These are phyloP conservation scores for Ammospiza nelsoni DNA, from an alignment of 2,113 vertebrate species.

Conservation along the genomic window DNA sequence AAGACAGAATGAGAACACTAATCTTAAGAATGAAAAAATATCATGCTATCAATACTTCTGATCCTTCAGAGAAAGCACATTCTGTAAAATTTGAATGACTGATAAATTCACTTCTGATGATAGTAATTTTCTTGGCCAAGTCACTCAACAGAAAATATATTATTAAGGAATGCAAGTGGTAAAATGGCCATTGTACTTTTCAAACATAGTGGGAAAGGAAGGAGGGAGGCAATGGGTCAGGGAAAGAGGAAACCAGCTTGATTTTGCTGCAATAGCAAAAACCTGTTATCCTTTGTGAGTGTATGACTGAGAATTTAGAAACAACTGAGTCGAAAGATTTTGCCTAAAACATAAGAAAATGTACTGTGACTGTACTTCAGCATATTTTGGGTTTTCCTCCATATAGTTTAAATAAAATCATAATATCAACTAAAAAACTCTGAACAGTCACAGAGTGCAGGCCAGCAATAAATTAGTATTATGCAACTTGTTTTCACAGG, in stretches of 20 bases:
- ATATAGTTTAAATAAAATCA: conserved; percentile 86
- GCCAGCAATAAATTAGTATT: conserved; percentile 91
- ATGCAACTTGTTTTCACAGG: conserved; percentile 84
- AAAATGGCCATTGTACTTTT: conserved; percentile 51
- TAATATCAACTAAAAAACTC: conserved; percentile 83
- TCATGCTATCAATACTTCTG: conserved; percentile 76
- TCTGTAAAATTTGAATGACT: conserved; percentile 61
- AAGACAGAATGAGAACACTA: conserved; percentile 72
- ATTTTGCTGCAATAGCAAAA: conserved; percentile 64
- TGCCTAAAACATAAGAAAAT: conserved; percentile 76
- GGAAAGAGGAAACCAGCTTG: conserved; percentile 42
- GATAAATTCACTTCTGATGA: conserved; percentile 57
- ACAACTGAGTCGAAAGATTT: conserved; percentile 75
- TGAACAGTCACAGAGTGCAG: conserved; percentile 77
- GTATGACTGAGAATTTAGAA: conserved; percentile 75
- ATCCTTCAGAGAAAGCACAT: conserved; percentile 71
- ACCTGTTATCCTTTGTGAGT: conserved; percentile 64
- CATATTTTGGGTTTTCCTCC: conserved; percentile 73
- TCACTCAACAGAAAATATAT: conserved; percentile 53
- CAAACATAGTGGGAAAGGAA: conserved; percentile 13
- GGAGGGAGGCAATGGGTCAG: not conserved
- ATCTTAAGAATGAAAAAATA: conserved; percentile 76
- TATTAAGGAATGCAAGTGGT: conserved; percentile 53
- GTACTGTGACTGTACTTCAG: conserved; percentile 78
- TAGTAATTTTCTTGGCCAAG: conserved; percentile 47